Conservation (phyloP, 2,888 invertebrate species). For the Andrena trimmerana region DNA sequence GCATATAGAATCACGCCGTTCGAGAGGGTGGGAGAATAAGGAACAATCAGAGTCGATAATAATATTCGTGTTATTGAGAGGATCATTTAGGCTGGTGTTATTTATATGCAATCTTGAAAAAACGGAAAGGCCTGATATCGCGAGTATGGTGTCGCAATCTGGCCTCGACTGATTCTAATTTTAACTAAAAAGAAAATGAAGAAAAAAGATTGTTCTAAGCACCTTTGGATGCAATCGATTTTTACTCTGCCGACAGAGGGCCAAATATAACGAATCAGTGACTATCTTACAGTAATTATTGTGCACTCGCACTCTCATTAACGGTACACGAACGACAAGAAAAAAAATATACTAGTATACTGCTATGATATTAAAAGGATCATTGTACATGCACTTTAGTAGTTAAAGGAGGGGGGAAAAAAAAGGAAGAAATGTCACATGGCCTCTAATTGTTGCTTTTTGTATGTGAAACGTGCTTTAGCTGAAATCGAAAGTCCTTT, state of each 20-base stretch:
- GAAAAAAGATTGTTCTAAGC: slow-evolving; percentile 66
- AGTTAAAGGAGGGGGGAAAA: slow-evolving; percentile 69
- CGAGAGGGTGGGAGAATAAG: neutral
- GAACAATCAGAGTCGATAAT: slow-evolving; percentile 34
- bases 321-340: slow-evolving; percentile 58
- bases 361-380: slow-evolving; percentile 74
- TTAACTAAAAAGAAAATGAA: slow-evolving; percentile 70
- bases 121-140: slow-evolving; percentile 41
- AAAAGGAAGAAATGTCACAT: slow-evolving; percentile 76
- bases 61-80: slow-evolving; percentile 26
- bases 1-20: slow-evolving; percentile 62
- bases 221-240: slow-evolving; percentile 72
- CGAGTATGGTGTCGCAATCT: slow-evolving; percentile 73
- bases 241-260: slow-evolving; percentile 80
- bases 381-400: slow-evolving; percentile 82
- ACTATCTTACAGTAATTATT: slow-evolving; percentile 66
- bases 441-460: slow-evolving; percentile 85
- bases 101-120: slow-evolving; percentile 68
- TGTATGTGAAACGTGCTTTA: slow-evolving; percentile 83
- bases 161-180: slow-evolving; percentile 81
- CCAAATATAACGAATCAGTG: slow-evolving; percentile 76
- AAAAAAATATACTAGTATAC: slow-evolving; percentile 72
- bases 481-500: slow-evolving; percentile 73
- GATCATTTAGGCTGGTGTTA: slow-evolving; percentile 41
- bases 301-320: slow-evolving; percentile 72